Evolutionary conservation across 2,797 vertebrate genomes (phyloP).

Genomic region (Coilia nasus): DNA sequence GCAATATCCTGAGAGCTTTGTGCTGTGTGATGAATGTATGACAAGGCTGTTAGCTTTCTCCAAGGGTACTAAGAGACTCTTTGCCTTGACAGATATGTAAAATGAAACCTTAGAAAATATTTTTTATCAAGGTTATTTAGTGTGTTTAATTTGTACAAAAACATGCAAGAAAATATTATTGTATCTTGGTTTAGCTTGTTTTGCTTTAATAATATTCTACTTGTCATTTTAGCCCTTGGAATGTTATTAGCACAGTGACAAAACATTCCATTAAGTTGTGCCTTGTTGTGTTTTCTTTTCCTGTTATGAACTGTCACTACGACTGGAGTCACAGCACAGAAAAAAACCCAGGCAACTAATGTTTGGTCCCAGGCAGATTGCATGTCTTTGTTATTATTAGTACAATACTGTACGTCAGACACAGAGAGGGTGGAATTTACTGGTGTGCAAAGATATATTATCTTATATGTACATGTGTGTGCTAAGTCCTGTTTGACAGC

Average conservation of each 20-base stretch:
- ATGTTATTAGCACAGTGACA: neutral
- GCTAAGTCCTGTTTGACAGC: neutral
- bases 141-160: neutral
- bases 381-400: neutral
- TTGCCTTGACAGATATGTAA: neutral
- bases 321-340: neutral
- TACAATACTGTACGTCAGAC: neutral
- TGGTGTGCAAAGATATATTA: neutral
- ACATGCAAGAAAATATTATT: conserved; percentile 17
- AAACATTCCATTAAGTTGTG: conserved; percentile 12
- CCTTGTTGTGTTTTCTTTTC: neutral
- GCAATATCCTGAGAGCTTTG: neutral
- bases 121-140: neutral
- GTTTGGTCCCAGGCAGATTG: conserved; percentile 12
- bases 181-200: neutral
- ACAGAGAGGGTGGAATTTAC: neutral
- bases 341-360: neutral
- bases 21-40: neutral
- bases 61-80: neutral
- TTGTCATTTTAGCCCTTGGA: neutral
- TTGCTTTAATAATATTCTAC: conserved; percentile 11
- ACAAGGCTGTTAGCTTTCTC: conserved; percentile 3
- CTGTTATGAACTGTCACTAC: neutral
- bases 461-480: neutral
- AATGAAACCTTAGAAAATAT: neutral